Evolutionary conservation across 2,797 vertebrate species (phyloP).

Genomic region (Tympanoctomys barrerae): DNA sequence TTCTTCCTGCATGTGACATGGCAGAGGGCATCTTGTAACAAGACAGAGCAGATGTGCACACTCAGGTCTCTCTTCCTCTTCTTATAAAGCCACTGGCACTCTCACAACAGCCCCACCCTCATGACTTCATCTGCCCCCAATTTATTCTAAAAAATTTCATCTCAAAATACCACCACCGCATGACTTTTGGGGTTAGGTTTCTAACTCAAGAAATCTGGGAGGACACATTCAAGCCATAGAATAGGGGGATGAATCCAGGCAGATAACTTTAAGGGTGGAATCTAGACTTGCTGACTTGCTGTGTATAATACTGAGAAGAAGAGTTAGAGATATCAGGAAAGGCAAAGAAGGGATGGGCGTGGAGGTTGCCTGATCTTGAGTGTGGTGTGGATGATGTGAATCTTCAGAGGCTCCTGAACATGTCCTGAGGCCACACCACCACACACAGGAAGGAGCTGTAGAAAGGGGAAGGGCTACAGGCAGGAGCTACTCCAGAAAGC

Average conservation of each 20-base stretch:
- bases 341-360: too few species aligned
- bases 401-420: neutral
- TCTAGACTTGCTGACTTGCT: neutral
- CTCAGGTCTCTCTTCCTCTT: neutral
- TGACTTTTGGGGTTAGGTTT: neutral
- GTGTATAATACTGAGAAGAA: neutral
- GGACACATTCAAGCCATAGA: neutral
- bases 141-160: neutral
- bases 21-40: neutral
- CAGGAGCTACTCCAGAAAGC: too few species aligned
- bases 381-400: accelerated
- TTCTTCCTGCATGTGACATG: neutral
- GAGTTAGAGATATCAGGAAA: neutral
- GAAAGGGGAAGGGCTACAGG: too few species aligned
- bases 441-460: neutral
- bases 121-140: too few species aligned
- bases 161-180: neutral
- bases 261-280: neutral
- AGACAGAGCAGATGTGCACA: neutral
- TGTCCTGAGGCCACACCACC: neutral
- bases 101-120: too few species aligned
- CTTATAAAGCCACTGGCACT: neutral
- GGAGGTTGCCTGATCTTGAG: accelerated
- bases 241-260: neutral
- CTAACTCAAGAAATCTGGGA: neutral